These are phyloP conservation scores for Acipenser oxyrinchus DNA, from an alignment of 2,797 vertebrate genomes.

Conservation along the genomic window DNA sequence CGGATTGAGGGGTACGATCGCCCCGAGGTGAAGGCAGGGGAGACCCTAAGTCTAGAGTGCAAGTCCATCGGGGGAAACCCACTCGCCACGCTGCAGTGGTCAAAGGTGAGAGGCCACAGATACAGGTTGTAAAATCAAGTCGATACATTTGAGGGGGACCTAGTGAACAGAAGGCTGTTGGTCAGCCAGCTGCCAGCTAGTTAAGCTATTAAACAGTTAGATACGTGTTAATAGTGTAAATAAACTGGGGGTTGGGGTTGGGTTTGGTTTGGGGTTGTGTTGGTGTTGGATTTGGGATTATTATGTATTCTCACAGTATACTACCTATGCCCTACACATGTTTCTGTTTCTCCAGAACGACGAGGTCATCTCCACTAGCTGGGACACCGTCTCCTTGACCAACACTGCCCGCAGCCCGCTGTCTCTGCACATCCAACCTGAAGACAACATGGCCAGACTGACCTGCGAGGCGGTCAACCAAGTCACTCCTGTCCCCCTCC, in stretches of 20 bases:
- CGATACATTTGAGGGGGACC: not conserved
- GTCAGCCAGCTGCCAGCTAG: too few relatives aligned
- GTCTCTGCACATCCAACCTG: slow-evolving; percentile 47
- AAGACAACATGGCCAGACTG: slow-evolving; percentile 64
- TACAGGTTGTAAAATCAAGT: not conserved
- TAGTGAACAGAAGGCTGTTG: too few relatives aligned
- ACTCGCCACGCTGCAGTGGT: slow-evolving; percentile 74
- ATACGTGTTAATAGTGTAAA: too few relatives aligned
- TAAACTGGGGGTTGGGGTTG: slow-evolving; percentile 11
- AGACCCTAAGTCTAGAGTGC: slow-evolving; percentile 55
- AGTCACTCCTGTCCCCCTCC: slow-evolving; percentile 50
- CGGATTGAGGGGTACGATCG: slow-evolving; percentile 62
- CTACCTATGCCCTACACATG: not conserved
- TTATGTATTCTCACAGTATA: too few relatives aligned
- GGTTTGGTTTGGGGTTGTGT: slow-evolving; percentile 22
- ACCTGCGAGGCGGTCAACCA: slow-evolving; percentile 73
- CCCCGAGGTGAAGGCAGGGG: slow-evolving; percentile 57
- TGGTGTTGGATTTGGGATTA: slow-evolving; percentile 30
- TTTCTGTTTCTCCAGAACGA: slow-evolving; percentile 50
- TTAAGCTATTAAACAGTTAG: too few relatives aligned
- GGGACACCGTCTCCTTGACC: slow-evolving; percentile 59
- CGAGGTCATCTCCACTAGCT: slow-evolving; percentile 59
- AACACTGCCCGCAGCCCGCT: slow-evolving; percentile 60
- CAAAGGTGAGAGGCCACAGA: slow-evolving; percentile 56
- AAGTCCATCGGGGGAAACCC: slow-evolving; percentile 71